These are phyloP conservation scores for Myotis brandtii DNA, from an alignment of 2,113 vertebrate genomes.

Conservation along the genomic window DNA sequence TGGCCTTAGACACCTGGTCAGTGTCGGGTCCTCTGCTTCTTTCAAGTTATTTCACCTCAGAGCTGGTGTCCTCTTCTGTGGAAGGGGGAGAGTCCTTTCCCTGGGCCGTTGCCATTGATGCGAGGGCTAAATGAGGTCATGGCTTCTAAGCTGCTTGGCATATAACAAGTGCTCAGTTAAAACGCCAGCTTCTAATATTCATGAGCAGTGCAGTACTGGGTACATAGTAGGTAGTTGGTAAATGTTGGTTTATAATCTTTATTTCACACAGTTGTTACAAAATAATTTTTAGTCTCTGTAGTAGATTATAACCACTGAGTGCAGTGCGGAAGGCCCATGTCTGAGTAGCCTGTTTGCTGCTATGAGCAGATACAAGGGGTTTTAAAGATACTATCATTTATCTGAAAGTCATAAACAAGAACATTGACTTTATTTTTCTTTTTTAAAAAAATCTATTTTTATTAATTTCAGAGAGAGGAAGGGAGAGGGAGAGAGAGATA, in stretches of 20 bases:
- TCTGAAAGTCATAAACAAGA: not conserved
- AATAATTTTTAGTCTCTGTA: not conserved
- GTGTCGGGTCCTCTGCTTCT: not conserved
- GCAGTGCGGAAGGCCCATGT: not conserved
- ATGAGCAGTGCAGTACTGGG: too few species aligned
- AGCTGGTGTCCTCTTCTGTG: not conserved
- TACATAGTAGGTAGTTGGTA: not conserved
- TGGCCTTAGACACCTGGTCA: not conserved
- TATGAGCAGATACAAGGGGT: not conserved
- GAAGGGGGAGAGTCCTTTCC: not conserved
- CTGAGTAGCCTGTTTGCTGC: not conserved
- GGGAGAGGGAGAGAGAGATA: too few species aligned
- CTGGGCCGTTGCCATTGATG: not conserved
- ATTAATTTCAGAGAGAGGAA: too few species aligned
- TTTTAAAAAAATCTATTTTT: too few species aligned
- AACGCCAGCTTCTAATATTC: not conserved
- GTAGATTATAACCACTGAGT: not conserved
- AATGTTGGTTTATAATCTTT: not conserved
- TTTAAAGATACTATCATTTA: not conserved
- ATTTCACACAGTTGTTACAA: not conserved
- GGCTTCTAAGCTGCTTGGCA: not conserved
- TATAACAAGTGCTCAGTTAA: not conserved
- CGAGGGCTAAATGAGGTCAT: not conserved
- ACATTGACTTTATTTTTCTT: not conserved
- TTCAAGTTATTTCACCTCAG: not conserved